Evolutionary conservation across 2,797 vertebrate genomes (phyloP).

Genomic region (Urocyon cinereoargenteus): DNA sequence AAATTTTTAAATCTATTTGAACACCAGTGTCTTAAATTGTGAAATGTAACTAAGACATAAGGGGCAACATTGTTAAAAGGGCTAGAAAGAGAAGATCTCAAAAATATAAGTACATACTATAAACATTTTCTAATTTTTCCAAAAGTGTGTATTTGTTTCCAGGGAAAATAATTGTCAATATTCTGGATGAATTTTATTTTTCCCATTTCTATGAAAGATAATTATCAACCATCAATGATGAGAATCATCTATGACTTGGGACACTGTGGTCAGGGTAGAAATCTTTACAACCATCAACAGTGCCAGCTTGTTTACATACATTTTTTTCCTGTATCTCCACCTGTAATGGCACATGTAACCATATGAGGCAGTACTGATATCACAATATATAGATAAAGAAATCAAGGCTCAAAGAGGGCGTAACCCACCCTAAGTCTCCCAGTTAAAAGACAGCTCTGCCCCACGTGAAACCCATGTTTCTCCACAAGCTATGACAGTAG

Average conservation of each 20-base stretch:
- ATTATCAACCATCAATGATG: neutral
- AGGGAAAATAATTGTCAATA: neutral
- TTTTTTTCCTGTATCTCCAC: neutral
- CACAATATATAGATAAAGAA: neutral
- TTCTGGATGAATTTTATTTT: neutral
- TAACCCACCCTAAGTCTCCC: neutral
- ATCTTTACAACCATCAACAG: neutral
- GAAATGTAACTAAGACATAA: neutral
- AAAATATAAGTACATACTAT: neutral
- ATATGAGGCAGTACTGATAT: neutral
- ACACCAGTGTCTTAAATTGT: neutral
- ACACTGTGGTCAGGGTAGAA: neutral
- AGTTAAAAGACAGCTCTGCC: neutral
- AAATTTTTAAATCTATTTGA: neutral
- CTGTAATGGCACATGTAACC: neutral
- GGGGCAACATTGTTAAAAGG: neutral
- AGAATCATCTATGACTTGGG: neutral
- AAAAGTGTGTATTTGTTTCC: neutral
- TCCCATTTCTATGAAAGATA: neutral
- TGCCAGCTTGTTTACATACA: neutral
- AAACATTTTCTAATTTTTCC: constrained; percentile 19
- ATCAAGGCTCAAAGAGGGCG: neutral
- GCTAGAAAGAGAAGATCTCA: neutral
- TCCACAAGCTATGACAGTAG: neutral
- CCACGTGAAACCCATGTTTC: neutral